Evolutionary conservation across 1,140 invertebrate genomes (phyloP).

Genomic region (Teleopsis dalmanni): DNA sequence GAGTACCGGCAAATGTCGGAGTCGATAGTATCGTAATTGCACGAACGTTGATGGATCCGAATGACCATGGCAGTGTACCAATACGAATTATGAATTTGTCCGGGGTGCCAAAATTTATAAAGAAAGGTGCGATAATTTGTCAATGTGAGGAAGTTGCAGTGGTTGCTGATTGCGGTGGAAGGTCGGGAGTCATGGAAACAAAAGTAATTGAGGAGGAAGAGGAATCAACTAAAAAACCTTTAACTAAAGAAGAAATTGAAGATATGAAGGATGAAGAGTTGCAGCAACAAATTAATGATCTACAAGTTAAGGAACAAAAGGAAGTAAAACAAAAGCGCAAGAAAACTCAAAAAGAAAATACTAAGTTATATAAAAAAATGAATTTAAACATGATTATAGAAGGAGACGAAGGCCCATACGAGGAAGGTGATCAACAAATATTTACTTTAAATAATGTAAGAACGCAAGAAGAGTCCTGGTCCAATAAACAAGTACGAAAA

Average conservation of each 20-base stretch:
- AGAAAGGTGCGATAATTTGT: too few relatives aligned
- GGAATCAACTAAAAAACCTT: slow-evolving; percentile 24
- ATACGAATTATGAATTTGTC: too few relatives aligned
- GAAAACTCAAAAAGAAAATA: slow-evolving; percentile 74
- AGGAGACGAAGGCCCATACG: slow-evolving; percentile 75
- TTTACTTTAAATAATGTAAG: slow-evolving; percentile 64
- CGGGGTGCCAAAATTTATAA: too few relatives aligned
- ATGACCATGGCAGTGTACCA: too few relatives aligned
- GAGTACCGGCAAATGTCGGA: too few relatives aligned
- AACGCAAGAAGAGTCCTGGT: too few relatives aligned
- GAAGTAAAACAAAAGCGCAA: slow-evolving; percentile 80
- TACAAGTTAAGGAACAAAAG: slow-evolving; percentile 62
- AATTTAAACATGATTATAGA: slow-evolving; percentile 94
- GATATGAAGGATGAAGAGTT: slow-evolving; percentile 62
- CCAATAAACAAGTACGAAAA: too few relatives aligned
- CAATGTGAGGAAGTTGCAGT: too few relatives aligned
- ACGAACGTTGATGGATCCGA: too few relatives aligned
- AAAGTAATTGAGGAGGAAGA: slow-evolving; percentile 45
- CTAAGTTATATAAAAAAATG: slow-evolving; percentile 80
- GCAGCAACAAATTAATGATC: slow-evolving; percentile 58
- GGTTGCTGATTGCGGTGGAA: too few relatives aligned
- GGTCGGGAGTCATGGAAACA: too few relatives aligned
- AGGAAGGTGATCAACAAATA: slow-evolving; percentile 62
- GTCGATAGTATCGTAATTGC: too few relatives aligned
- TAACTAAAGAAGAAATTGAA: slow-evolving; percentile 54